A percentile compares a stretch with the other conserved stretches of the same genome.
These are phyloP conservation scores for Andrena praecox DNA, from an alignment of 2,888 invertebrate species.

Conservation along the genomic window DNA sequence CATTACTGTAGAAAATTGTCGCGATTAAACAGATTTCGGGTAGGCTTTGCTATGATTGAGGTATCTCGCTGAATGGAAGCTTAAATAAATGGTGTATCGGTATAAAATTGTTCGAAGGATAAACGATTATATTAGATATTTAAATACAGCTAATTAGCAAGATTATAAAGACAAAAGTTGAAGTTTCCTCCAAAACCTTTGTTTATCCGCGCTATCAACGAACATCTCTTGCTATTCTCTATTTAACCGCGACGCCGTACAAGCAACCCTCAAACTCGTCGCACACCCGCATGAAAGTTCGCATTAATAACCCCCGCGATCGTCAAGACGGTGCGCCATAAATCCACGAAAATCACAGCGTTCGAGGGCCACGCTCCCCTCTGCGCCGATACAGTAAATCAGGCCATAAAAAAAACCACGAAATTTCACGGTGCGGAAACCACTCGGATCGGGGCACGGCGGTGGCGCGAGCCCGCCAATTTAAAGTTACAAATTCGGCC, in stretches of 20 bases:
- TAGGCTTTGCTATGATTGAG: background rate
- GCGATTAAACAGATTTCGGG: background rate
- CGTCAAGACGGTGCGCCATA: conserved; percentile 44
- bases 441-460: conserved; percentile 32
- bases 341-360: conserved; percentile 49
- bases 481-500: conserved; percentile 84
- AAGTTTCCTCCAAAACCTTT: too few species aligned
- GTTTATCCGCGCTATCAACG: too few species aligned
- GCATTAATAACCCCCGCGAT: conserved; percentile 41
- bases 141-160: too few species aligned
- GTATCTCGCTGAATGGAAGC: background rate
- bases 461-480: conserved; percentile 74
- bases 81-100: too few species aligned
- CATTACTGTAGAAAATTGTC: conserved; percentile 1
- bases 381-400: conserved; percentile 60
- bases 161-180: too few species aligned
- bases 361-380: conserved; percentile 29
- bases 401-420: conserved; percentile 67
- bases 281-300: conserved; percentile 19
- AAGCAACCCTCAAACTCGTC: background rate
- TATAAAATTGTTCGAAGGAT: too few species aligned
- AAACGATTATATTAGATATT: too few species aligned
- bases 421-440: conserved; percentile 72
- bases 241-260: background rate
- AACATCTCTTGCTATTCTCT: background rate